Evolutionary conservation across 2,113 vertebrate species (phyloP).

Genomic region (Asarcornis scutulata): DNA sequence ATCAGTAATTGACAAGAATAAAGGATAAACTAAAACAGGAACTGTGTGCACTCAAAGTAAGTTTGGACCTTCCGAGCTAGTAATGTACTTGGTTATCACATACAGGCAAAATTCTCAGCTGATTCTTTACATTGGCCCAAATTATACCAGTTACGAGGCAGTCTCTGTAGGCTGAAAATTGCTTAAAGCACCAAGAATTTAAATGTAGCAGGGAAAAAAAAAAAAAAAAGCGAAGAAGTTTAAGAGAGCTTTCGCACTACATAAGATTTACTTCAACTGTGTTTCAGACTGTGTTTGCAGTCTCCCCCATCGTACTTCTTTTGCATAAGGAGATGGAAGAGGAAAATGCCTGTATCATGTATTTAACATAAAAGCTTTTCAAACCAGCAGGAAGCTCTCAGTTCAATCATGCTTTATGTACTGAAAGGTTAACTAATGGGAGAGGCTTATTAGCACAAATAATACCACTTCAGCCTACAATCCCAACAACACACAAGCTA

Average conservation of each 20-base stretch:
- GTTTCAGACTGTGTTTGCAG: slow-evolving; percentile 41
- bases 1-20: slow-evolving; percentile 28
- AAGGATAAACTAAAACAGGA: slow-evolving; percentile 3
- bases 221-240: neutral
- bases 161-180: neutral
- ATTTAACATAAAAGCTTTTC: slow-evolving; percentile 59
- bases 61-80: neutral
- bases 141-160: neutral
- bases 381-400: slow-evolving; percentile 60
- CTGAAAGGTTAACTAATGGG: slow-evolving; percentile 45
- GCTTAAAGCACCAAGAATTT: slow-evolving; percentile 38
- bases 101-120: neutral
- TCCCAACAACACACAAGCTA: neutral
- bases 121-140: neutral
- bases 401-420: slow-evolving; percentile 65
- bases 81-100: neutral
- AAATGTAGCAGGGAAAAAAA: slow-evolving; percentile 3
- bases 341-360: slow-evolving; percentile 4
- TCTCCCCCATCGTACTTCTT: neutral
- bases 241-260: slow-evolving; percentile 16
- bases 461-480: neutral
- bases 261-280: slow-evolving; percentile 36
- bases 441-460: slow-evolving; percentile 54
- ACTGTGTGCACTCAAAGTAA: neutral
- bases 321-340: neutral